These are phyloP conservation scores for Xiphydria camelus DNA, from an alignment of 2,888 invertebrate species.

Conservation along the genomic window DNA sequence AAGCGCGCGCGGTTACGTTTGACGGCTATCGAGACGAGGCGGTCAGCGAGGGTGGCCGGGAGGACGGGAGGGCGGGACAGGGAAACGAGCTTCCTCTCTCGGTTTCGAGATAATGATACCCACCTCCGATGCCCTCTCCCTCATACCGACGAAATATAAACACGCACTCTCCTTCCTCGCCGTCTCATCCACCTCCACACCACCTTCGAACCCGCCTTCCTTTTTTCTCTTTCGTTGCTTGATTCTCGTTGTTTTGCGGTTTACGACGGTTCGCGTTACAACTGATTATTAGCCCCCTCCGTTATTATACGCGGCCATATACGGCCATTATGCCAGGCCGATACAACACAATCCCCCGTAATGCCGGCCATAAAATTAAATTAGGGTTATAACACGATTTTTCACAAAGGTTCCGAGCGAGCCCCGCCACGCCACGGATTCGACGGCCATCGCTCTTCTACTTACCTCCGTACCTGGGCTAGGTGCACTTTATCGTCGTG, in stretches of 20 bases:
- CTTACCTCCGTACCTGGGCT: conserved; percentile 10
- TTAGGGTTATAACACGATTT: conserved; percentile 59
- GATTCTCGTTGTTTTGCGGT: conserved; percentile 53
- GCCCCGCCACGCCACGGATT: conserved; percentile 8
- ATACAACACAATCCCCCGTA: conserved; percentile 39
- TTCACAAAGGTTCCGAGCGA: conserved; percentile 52
- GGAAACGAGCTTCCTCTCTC: conserved; percentile 9
- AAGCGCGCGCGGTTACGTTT: conserved; percentile 42
- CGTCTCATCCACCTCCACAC: conserved; percentile 15
- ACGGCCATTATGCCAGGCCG: conserved; percentile 40
- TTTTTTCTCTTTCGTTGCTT: conserved; percentile 11
- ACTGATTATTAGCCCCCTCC: conserved; percentile 55
- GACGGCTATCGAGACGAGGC: conserved; percentile 25
- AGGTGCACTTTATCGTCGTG: too few species aligned
- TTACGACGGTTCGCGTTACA: conserved; percentile 56
- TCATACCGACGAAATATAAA: background rate
- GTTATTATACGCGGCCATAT: conserved; percentile 44
- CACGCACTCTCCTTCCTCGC: conserved; percentile 6
- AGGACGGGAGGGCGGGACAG: background rate
- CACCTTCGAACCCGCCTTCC: conserved; percentile 9
- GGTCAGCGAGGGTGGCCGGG: background rate
- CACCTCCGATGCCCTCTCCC: background rate
- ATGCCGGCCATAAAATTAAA: conserved; percentile 58
- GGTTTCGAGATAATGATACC: conserved; percentile 34
- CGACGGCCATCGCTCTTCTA: background rate